Conservation (phyloP, 2,113 vertebrate species). For the Gila orcuttii region DNA sequence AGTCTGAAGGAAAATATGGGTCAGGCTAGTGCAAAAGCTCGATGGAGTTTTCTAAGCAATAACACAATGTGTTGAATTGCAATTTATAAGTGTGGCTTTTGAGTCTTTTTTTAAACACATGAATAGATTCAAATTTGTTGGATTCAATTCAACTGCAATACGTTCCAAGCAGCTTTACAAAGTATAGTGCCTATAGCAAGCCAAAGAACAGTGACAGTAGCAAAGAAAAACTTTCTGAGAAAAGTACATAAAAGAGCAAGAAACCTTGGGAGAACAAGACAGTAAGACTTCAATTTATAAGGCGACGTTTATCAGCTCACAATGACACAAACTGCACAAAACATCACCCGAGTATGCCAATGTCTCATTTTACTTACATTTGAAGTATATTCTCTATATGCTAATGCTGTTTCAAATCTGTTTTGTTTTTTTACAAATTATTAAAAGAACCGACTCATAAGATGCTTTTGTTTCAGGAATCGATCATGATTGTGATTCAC, state of each 20-base stretch:
- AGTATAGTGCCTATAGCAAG: background rate
- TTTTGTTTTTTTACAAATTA: too few species aligned
- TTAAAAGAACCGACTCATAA: background rate
- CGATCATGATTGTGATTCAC: background rate
- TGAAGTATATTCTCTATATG: background rate
- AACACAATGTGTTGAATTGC: background rate
- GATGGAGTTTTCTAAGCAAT: background rate
- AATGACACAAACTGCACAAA: background rate
- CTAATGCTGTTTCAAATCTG: background rate
- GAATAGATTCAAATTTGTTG: background rate
- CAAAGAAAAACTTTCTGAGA: background rate
- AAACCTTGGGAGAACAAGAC: background rate
- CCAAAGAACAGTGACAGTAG: background rate
- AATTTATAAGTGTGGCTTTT: background rate
- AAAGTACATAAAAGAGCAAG: background rate
- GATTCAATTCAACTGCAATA: background rate
- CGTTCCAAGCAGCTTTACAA: background rate
- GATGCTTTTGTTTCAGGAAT: background rate
- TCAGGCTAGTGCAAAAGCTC: background rate
- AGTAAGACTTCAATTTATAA: too few species aligned
- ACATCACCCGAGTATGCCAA: background rate
- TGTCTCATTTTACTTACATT: background rate
- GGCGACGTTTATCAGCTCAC: too few species aligned
- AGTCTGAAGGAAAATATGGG: slow-evolving; percentile 1
- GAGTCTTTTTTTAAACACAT: background rate